Conservation (phyloP, 2,113 vertebrate species). For the Propithecus coquereli region DNA sequence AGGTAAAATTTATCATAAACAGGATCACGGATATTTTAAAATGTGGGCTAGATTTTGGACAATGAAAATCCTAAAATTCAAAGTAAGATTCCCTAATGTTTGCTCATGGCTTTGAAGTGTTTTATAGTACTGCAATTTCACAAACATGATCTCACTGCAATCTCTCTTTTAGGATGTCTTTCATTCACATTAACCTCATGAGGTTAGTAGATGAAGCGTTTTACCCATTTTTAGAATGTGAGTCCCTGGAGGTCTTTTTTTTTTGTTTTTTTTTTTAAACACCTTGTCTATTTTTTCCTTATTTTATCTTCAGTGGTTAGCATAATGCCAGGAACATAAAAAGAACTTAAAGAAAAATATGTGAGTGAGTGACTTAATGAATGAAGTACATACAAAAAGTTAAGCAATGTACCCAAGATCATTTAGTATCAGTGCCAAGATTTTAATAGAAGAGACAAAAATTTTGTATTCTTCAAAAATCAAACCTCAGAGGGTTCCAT, state of each 20-base stretch:
- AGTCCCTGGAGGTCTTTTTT: background rate
- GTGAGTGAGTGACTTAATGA: background rate
- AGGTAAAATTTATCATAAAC: background rate
- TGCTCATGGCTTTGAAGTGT: background rate
- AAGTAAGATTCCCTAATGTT: background rate
- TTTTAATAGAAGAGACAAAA: background rate
- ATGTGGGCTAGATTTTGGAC: background rate
- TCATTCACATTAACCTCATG: background rate
- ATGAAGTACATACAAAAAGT: background rate
- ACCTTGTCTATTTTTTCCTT: background rate
- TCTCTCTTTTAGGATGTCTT: background rate
- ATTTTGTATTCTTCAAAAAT: background rate
- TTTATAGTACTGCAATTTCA: background rate
- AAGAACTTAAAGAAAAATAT: background rate
- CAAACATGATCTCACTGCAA: background rate
- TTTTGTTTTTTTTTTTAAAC: too few species aligned
- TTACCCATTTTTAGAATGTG: background rate
- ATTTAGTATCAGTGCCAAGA: background rate
- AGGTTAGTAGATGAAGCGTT: background rate
- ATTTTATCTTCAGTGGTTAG: background rate
- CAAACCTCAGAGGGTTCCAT: background rate
- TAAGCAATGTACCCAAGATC: background rate
- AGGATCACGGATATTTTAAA: background rate
- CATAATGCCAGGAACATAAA: background rate
- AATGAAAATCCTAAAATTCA: background rate